Evolutionary conservation across 2,113 vertebrate genomes (phyloP), one percentile per base, ranked within the genome.

Genomic region (Cisticola juncidis): DNA sequence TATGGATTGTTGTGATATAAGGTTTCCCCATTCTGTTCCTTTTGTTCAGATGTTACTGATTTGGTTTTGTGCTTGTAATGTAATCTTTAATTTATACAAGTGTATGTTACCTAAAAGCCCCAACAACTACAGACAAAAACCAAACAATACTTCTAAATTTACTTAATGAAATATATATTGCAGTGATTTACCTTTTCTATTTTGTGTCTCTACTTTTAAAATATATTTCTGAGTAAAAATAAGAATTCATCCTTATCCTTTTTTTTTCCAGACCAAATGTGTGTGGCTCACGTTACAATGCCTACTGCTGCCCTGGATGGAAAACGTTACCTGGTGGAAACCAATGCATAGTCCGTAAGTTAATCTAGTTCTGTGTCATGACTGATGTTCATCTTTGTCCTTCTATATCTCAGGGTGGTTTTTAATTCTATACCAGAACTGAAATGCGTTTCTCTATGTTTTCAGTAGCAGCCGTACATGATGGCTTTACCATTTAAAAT

Each of bases 321-420:
- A 99, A 99, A 98, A 99, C 99, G 10, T 97, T 99, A 95, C 99
- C 99, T 65, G 99, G 99, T 96, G 99, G 99, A 96, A 99, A 99
- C 97, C 99, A 99, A 92, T 99, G 99, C 97, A 99, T 99, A 92
- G 99, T 99, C 91, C 99, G 99, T 99, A 98, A 99, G 99, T 99
- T 93, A 81, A 48, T 62, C 28, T 38, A n/a, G 28, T 89, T 91
- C 5, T 11, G 11, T 84, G 45, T 88, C 80, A 58, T 57, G 60
- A 45, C 22, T 82, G 31, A 85, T 50, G 62, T 76, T 92, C 90
- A 64, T 74, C 92, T 91, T 86, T 88, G 66, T 69, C n/a, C 20
- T 40, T 86, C 35, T 42, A 0, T 47, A n/a, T 62, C 40, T 76
- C 58, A 65, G 66, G 25, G 31, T 83, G 35, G 71, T 90, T 91